A percentile compares a stretch with the other conserved stretches of the same genome.
Conservation (phyloP, 2,888 invertebrate genomes). For the Synanthedon andrenaeformis region DNA sequence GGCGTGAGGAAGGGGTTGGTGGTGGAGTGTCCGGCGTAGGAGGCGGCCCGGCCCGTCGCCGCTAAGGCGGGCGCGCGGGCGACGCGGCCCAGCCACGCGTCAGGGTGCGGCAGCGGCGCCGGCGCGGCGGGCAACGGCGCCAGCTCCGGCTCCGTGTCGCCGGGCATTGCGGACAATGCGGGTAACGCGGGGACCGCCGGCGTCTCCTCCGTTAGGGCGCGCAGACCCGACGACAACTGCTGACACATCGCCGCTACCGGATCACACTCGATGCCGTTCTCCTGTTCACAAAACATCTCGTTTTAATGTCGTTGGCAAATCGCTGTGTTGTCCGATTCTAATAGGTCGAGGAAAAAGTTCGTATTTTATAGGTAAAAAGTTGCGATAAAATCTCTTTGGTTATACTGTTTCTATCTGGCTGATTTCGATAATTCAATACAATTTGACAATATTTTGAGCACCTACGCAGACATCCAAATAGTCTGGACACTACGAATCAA, state of each 20-base stretch:
- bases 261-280: constrained; percentile 24
- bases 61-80: constrained; percentile 53
- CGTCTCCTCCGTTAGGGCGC: constrained; percentile 74
- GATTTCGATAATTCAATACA: too few species aligned
- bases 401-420: too few species aligned
- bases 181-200: constrained; percentile 11
- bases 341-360: too few species aligned
- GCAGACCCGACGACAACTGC: constrained; percentile 80
- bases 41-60: constrained; percentile 68
- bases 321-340: too few species aligned
- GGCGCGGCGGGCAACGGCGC: constrained; percentile 19
- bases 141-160: constrained; percentile 16
- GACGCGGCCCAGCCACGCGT: constrained; percentile 86
- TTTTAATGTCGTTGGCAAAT: too few species aligned
- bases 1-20: constrained; percentile 35
- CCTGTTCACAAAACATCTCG: neutral
- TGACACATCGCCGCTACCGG: constrained; percentile 85
- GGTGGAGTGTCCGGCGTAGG: constrained; percentile 43
- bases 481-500: too few species aligned
- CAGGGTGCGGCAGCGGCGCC: constrained; percentile 78
- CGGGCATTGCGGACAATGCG: constrained; percentile 10
- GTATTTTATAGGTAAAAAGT: too few species aligned
- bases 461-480: too few species aligned
- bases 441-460: too few species aligned
- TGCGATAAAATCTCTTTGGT: too few species aligned